Evolutionary conservation across 2,113 vertebrate genomes (phyloP).

Genomic region (Haliaeetus leucogaster): DNA sequence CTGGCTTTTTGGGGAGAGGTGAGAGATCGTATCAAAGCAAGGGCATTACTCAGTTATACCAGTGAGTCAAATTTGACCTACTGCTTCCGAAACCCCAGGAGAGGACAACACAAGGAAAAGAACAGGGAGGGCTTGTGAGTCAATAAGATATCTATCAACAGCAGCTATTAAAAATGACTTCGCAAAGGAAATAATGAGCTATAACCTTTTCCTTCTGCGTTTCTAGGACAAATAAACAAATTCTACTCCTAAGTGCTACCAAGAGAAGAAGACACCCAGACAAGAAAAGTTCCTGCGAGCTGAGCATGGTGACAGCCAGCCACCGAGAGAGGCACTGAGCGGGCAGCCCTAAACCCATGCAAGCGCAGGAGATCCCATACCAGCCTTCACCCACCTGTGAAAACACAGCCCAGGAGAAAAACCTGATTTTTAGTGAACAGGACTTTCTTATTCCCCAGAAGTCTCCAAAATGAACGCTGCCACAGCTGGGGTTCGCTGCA

Average conservation of each 20-base stretch:
- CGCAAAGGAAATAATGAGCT: not conserved
- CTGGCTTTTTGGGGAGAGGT: not conserved
- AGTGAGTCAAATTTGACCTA: constrained; percentile 19
- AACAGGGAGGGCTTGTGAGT: not conserved
- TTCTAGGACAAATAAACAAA: constrained; percentile 3
- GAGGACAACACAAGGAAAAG: not conserved
- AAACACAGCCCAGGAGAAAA: not conserved
- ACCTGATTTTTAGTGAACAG: not conserved
- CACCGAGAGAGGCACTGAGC: fast-evolving
- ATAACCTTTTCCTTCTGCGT: not conserved
- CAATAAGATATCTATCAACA: not conserved
- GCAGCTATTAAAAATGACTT: not conserved
- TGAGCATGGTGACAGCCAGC: fast-evolving
- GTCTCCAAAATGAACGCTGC: not conserved
- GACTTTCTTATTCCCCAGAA: not conserved
- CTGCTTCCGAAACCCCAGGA: not conserved
- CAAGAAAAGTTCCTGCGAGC: not conserved
- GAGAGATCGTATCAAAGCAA: not conserved
- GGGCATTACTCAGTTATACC: not conserved
- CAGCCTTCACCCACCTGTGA: not conserved
- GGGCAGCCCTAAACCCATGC: not conserved
- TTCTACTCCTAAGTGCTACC: not conserved
- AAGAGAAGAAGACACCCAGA: not conserved
- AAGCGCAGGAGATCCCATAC: not conserved
- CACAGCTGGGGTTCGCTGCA: not conserved